Percentiles rank a stretch among this genome's conserved stretches.
phyloP scores from a whole-genome alignment of 2,888 invertebrate genomes.

The Odiellus spinosus region DNA sequence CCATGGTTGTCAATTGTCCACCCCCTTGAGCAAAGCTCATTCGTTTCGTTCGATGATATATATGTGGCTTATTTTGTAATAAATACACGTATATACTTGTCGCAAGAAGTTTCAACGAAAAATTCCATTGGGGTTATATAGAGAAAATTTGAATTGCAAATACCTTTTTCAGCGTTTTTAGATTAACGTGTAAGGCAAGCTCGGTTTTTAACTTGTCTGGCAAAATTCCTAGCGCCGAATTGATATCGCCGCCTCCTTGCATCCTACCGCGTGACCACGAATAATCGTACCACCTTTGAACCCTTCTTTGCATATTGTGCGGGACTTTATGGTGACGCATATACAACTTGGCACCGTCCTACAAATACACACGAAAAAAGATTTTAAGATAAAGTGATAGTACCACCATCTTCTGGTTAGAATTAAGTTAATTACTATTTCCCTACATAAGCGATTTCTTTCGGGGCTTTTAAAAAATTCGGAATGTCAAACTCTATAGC shows the following conservation, averaged over 20 bases:
- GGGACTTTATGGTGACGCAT: conserved; percentile 96
- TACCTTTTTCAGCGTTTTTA: conserved; percentile 86
- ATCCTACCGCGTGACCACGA: conserved; percentile 92
- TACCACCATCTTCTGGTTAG: background rate
- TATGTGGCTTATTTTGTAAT: too few relatives aligned
- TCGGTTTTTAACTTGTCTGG: conserved; percentile 95
- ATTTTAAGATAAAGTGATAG: background rate
- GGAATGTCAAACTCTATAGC: too few relatives aligned
- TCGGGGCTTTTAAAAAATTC: too few relatives aligned
- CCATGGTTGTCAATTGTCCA: too few relatives aligned
- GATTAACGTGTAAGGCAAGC: conserved; percentile 83
- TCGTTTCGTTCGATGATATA: too few relatives aligned
- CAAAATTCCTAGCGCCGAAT: conserved; percentile 75
- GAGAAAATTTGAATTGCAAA: background rate
- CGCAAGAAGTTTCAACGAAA: too few relatives aligned
- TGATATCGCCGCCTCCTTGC: conserved; percentile 90
- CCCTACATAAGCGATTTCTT: too few relatives aligned
- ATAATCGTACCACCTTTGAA: conserved; percentile 93
- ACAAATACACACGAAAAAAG: conserved; percentile 10
- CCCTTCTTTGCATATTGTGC: conserved; percentile 86
- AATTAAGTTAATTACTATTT: too few relatives aligned
- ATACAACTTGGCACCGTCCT: conserved; percentile 88
- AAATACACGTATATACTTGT: too few relatives aligned
- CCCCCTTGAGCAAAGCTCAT: too few relatives aligned
- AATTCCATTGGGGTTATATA: too few relatives aligned